Conservation (phyloP, 2,113 vertebrate species). For the Calyptomena viridis region DNA sequence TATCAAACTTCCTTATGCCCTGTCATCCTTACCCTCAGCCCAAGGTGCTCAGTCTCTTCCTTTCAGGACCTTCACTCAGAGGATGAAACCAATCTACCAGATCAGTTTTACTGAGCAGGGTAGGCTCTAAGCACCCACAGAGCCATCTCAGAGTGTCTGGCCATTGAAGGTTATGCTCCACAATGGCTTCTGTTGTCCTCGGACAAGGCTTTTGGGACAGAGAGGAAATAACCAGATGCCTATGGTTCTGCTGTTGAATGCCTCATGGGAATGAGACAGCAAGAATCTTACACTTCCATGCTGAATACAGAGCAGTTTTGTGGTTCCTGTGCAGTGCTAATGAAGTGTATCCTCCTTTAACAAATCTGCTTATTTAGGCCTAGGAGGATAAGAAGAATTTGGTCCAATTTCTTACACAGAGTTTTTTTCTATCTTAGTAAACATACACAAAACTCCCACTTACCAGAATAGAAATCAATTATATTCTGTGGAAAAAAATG, state of each 20-base stretch:
- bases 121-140: not conserved
- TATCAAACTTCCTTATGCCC: not conserved
- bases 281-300: not conserved
- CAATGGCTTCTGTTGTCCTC: not conserved
- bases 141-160: not conserved
- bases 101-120: not conserved
- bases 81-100: not conserved
- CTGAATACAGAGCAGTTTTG: not conserved
- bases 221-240: not conserved
- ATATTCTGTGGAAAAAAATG: not conserved
- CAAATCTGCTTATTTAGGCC: not conserved
- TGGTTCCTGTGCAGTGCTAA: not conserved
- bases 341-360: not conserved
- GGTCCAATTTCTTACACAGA: not conserved
- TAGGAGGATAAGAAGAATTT: not conserved
- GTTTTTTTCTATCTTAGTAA: not conserved
- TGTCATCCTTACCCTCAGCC: not conserved
- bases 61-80: not conserved
- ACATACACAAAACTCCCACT: not conserved
- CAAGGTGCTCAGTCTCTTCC: not conserved
- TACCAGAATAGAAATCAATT: not conserved
- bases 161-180: not conserved
- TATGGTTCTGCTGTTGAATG: not conserved
- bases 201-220: not conserved
- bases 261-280: rapidly evolving